Evolutionary conservation across 2,113 vertebrate genomes (phyloP).

Genomic region (Sander vitreus): DNA sequence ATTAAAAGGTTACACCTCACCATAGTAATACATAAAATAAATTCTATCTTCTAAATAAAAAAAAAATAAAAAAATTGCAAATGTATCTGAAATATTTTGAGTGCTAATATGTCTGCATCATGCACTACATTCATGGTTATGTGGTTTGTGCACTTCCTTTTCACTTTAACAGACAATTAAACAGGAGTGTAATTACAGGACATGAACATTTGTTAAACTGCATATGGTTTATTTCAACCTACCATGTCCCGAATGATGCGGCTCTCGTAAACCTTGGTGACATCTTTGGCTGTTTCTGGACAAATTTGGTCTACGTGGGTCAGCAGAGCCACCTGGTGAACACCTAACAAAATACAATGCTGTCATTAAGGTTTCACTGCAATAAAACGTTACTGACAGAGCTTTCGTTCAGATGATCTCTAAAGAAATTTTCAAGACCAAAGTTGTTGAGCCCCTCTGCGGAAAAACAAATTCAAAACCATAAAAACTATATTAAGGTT

Average conservation of each 20-base stretch:
- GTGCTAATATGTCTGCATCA: neutral
- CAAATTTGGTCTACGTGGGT: slow-evolving; percentile 80
- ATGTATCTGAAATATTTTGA: neutral
- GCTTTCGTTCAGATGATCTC: neutral
- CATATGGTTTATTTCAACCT: neutral
- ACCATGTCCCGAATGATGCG: slow-evolving; percentile 52
- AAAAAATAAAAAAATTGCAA: neutral
- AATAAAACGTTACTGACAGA: neutral
- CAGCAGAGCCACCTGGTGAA: slow-evolving; percentile 82
- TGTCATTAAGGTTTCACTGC: neutral
- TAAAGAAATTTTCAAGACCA: neutral
- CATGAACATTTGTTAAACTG: neutral
- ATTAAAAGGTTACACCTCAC: neutral
- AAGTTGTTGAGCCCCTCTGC: neutral
- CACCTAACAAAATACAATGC: slow-evolving; percentile 56
- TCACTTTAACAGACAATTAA: neutral
- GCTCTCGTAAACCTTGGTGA: slow-evolving; percentile 74
- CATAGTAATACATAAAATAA: neutral
- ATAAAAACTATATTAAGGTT: no score
- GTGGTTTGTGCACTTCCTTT: neutral
- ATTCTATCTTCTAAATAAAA: neutral
- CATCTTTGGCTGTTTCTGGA: slow-evolving; percentile 48
- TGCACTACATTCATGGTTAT: neutral
- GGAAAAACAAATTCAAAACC: neutral
- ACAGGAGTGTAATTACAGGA: neutral